phyloP scores from a whole-genome alignment of 2,888 invertebrate genomes.

The Tanypteryx hageni region DNA sequence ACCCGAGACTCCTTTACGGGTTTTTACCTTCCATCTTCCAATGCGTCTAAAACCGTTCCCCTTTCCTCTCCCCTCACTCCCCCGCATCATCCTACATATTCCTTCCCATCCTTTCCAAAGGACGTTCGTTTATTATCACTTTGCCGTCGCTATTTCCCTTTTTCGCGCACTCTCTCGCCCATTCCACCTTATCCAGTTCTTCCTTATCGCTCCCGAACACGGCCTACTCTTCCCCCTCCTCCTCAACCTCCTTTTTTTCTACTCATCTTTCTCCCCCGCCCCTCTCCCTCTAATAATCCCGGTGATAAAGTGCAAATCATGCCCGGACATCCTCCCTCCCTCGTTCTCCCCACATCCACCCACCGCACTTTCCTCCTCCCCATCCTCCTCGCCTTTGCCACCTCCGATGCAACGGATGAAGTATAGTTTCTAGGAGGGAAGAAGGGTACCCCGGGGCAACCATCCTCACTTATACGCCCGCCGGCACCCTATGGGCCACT shows the following conservation, averaged over 20 bases:
- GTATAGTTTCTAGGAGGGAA: neutral
- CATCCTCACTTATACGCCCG: neutral
- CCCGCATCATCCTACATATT: neutral
- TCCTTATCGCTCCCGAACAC: constrained; percentile 48
- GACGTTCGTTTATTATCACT: neutral
- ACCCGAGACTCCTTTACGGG: too few relatives aligned
- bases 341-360: neutral
- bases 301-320: constrained; percentile 60
- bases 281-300: constrained; percentile 50
- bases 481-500: neutral
- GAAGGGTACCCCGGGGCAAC: neutral
- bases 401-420: neutral
- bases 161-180: neutral
- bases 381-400: neutral
- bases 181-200: constrained; percentile 26
- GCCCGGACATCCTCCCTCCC: constrained; percentile 40
- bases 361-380: neutral
- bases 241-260: neutral
- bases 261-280: neutral
- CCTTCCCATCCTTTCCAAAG: neutral
- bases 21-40: too few relatives aligned
- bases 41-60: neutral
- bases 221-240: neutral
- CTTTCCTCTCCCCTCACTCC: neutral
- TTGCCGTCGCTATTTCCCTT: neutral